These are phyloP conservation scores for Camelus bactrianus DNA, from an alignment of 2,113 vertebrate genomes.

Conservation along the genomic window DNA sequence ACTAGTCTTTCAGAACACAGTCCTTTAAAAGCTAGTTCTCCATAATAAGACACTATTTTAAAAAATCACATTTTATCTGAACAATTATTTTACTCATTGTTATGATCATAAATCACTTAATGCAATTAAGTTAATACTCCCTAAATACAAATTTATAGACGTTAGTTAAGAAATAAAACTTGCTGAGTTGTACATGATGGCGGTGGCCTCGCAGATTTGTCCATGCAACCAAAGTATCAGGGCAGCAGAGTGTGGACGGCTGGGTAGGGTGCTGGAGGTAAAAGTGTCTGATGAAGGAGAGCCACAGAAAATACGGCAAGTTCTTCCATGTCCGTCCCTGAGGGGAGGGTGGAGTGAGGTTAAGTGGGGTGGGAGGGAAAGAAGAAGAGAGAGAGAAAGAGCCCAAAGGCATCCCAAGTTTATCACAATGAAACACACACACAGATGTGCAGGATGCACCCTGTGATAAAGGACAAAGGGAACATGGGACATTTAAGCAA, in stretches of 20 bases:
- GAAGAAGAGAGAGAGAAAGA: background rate
- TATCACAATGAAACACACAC: background rate
- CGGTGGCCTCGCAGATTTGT: background rate
- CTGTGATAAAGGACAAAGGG: background rate
- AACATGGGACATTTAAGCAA: background rate
- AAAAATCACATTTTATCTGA: background rate
- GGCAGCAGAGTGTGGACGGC: background rate
- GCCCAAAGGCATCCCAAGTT: background rate
- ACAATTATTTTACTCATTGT: background rate
- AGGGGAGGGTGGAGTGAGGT: background rate
- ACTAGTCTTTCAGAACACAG: background rate
- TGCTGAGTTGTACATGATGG: background rate
- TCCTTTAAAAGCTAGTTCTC: background rate
- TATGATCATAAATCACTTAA: background rate
- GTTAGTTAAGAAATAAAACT: background rate
- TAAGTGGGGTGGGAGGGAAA: background rate
- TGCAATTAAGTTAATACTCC: background rate
- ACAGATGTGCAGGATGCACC: background rate
- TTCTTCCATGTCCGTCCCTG: background rate
- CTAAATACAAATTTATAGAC: background rate
- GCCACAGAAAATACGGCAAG: background rate
- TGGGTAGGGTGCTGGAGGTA: fast-evolving
- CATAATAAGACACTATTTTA: background rate
- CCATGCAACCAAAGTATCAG: background rate
- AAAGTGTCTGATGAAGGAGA: background rate